Conservation (phyloP, 2,797 vertebrate genomes). For the Chloroceryle amazona region DNA sequence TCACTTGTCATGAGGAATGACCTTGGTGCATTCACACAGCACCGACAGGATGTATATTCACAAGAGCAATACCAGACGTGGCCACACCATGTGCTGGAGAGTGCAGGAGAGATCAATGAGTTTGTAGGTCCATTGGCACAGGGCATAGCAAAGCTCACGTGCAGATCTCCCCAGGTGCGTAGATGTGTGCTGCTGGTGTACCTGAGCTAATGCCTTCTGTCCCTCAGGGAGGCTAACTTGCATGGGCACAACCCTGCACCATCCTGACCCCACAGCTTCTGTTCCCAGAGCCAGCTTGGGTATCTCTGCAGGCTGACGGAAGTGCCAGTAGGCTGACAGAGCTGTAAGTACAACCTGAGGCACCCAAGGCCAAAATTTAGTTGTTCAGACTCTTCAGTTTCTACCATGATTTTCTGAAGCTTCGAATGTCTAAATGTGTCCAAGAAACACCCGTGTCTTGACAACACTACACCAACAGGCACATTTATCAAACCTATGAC, state of each 20-base stretch:
- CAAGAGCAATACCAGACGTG: not conserved
- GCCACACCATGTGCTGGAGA: rapidly evolving
- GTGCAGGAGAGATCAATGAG: not conserved
- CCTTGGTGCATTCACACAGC: not conserved
- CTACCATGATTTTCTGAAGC: not conserved
- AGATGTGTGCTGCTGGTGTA: not conserved
- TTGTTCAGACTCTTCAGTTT: not conserved
- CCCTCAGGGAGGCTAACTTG: not conserved
- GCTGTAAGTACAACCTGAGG: not conserved
- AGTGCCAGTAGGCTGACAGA: not conserved
- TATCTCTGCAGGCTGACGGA: rapidly evolving
- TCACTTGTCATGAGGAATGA: not conserved
- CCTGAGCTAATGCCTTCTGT: not conserved
- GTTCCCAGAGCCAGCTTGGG: not conserved
- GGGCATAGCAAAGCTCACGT: rapidly evolving
- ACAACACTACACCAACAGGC: not conserved
- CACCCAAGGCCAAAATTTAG: rapidly evolving
- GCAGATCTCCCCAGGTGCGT: not conserved
- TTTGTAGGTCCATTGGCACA: rapidly evolving
- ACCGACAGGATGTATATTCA: not conserved
- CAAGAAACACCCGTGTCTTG: not conserved
- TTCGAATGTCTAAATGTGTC: not conserved
- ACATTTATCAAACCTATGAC: not conserved
- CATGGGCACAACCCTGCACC: too few relatives aligned
- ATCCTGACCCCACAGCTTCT: not conserved